Percentiles rank a stretch among this genome's conserved stretches.
Conservation (phyloP, 2,888 invertebrate genomes). For the Agrochola lychnidis region DNA sequence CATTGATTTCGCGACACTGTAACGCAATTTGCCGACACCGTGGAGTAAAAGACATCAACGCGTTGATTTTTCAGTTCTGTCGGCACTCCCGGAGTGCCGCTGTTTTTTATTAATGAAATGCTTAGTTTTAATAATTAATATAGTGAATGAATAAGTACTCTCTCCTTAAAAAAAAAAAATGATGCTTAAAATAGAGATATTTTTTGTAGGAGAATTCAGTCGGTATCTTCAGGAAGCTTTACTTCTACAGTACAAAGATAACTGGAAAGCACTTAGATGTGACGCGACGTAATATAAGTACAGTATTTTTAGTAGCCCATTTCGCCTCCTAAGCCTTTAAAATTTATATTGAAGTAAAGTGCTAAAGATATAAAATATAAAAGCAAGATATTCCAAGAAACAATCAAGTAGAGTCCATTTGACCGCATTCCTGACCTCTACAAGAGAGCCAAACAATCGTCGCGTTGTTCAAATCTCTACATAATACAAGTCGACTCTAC, state of each 20-base stretch:
- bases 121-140: too few relatives aligned
- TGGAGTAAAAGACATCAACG: too few relatives aligned
- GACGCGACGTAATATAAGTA: background rate
- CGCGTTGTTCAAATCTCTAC: conserved; percentile 17
- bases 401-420: conserved; percentile 15
- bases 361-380: conserved; percentile 9
- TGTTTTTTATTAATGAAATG: too few relatives aligned
- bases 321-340: background rate
- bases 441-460: conserved; percentile 24
- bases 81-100: too few relatives aligned
- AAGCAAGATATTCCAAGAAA: conserved; percentile 10
- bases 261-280: background rate
- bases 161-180: too few relatives aligned
- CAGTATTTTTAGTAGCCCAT: background rate
- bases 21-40: too few relatives aligned
- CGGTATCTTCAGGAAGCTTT: background rate
- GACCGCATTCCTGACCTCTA: conserved; percentile 31
- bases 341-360: conserved; percentile 3
- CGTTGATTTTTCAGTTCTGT: too few relatives aligned
- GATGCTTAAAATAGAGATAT: too few relatives aligned
- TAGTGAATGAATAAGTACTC: too few relatives aligned
- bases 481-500: conserved; percentile 32
- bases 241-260: background rate
- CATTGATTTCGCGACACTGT: too few relatives aligned
- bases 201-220: too few relatives aligned